Evolutionary conservation across 92 coral and sea anemone genomes (phyloP).

Genomic region (Porites divaricata): DNA sequence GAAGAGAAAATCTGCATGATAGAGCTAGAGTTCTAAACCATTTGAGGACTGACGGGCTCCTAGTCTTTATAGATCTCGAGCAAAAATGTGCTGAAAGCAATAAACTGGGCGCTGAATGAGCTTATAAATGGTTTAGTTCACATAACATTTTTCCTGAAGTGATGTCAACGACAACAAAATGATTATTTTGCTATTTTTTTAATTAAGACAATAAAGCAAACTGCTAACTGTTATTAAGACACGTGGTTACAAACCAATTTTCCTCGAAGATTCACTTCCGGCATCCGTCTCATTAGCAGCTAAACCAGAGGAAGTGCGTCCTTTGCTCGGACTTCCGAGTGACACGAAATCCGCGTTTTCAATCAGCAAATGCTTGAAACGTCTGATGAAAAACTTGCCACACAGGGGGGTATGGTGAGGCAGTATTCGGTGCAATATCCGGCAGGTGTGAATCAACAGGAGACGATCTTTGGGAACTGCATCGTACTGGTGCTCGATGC

Average conservation of each 20-base stretch:
- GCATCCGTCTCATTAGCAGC: conserved; percentile 70
- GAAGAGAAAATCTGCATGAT: too few relatives aligned
- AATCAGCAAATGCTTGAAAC: conserved; percentile 93
- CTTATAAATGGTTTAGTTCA: too few relatives aligned
- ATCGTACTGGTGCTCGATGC: conserved; percentile 93
- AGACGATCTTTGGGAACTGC: conserved; percentile 90
- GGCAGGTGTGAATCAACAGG: conserved; percentile 93
- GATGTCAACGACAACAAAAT: too few relatives aligned
- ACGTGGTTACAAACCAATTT: conserved; percentile 57
- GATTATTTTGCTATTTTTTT: too few relatives aligned
- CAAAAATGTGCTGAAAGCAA: too few relatives aligned
- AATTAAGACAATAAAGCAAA: too few relatives aligned
- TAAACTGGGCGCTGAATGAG: too few relatives aligned
- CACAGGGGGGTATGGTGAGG: conserved; percentile 96
- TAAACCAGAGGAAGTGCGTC: conserved; percentile 62
- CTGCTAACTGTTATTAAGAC: too few relatives aligned
- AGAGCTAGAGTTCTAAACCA: too few relatives aligned
- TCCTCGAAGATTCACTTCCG: conserved; percentile 53
- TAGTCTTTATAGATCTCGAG: too few relatives aligned
- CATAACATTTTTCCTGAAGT: too few relatives aligned
- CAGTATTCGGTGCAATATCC: conserved; percentile 85
- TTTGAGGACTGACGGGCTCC: too few relatives aligned
- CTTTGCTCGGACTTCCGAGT: conserved; percentile 76
- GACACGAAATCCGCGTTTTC: conserved; percentile 97
- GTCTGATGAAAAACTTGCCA: conserved; percentile 94